Evolutionary conservation across 2,113 vertebrate genomes (phyloP).

Genomic region (Oplegnathus fasciatus): DNA sequence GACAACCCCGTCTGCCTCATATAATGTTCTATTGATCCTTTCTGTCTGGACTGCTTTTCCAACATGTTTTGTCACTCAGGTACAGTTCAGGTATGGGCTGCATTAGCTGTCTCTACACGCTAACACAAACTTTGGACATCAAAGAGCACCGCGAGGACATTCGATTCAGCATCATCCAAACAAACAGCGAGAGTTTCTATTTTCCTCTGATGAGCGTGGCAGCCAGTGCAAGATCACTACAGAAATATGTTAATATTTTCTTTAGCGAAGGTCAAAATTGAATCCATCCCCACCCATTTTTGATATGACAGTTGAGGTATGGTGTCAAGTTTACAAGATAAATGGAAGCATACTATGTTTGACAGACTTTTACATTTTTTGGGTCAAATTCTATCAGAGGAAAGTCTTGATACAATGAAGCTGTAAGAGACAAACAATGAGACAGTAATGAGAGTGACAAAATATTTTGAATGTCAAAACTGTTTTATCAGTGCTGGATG

Average conservation of each 20-base stretch:
- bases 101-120: constrained; percentile 61
- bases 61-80: constrained; percentile 63
- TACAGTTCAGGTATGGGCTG: constrained; percentile 68
- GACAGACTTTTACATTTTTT: constrained; percentile 52
- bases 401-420: constrained; percentile 15
- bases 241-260: constrained; percentile 86
- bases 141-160: constrained; percentile 61
- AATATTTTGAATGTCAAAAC: constrained; percentile 51
- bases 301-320: constrained; percentile 71
- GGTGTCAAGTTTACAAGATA: constrained; percentile 71
- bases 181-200: constrained; percentile 52
- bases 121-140: constrained; percentile 64
- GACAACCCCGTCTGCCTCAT: constrained; percentile 16
- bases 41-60: constrained; percentile 42
- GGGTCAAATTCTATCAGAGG: constrained; percentile 50
- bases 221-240: constrained; percentile 70
- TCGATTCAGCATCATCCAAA: constrained; percentile 58
- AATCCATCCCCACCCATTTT: constrained; percentile 72
- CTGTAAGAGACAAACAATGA: constrained; percentile 44
- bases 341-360: constrained; percentile 70
- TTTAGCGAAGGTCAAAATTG: constrained; percentile 78
- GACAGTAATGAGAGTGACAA: constrained; percentile 43
- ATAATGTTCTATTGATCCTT: constrained; percentile 28
- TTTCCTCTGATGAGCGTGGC: constrained; percentile 50
- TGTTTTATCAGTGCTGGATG: constrained; percentile 55